phyloP scores from a whole-genome alignment of 2,888 invertebrate genomes.

The Orthonychiurus folsomi region DNA sequence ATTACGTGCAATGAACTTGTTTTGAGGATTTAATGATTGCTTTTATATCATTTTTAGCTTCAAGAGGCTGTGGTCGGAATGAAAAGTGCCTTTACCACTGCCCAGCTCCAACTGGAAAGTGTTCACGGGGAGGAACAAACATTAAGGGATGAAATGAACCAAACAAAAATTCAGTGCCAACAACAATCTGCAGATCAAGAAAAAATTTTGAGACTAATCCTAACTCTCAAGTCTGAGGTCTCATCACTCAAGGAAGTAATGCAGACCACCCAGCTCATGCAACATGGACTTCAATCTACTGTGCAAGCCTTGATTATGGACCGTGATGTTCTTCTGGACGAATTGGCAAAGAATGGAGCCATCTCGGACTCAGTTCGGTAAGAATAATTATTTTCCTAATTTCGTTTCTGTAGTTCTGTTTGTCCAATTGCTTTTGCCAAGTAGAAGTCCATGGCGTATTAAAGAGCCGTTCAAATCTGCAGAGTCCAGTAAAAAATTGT shows the following conservation, averaged over 20 bases:
- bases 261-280: conserved; percentile 38
- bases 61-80: conserved; percentile 42
- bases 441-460: not conserved
- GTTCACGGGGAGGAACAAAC: conserved; percentile 40
- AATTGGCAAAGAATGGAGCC: conserved; percentile 40
- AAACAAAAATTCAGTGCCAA: conserved; percentile 40
- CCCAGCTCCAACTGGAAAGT: conserved; percentile 41
- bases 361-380: conserved; percentile 41
- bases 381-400: conserved; percentile 3
- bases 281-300: conserved; percentile 38
- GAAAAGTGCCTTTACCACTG: conserved; percentile 42
- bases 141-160: conserved; percentile 38
- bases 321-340: conserved; percentile 39
- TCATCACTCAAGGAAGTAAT: conserved; percentile 38
- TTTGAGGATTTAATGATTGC: too few relatives aligned
- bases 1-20: too few relatives aligned
- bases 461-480: too few relatives aligned
- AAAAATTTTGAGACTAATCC: conserved; percentile 41
- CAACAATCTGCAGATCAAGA: conserved; percentile 42
- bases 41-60: conserved; percentile 40
- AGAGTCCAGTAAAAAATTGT: too few relatives aligned
- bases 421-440: not conserved
- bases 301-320: conserved; percentile 39
- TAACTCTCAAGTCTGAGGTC: conserved; percentile 41
- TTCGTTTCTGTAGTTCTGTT: not conserved